A percentile compares a stretch with the other conserved stretches of the same genome.
Evolutionary conservation across 2,797 vertebrate species (phyloP).

Genomic region (Setipinna tenuifilis): DNA sequence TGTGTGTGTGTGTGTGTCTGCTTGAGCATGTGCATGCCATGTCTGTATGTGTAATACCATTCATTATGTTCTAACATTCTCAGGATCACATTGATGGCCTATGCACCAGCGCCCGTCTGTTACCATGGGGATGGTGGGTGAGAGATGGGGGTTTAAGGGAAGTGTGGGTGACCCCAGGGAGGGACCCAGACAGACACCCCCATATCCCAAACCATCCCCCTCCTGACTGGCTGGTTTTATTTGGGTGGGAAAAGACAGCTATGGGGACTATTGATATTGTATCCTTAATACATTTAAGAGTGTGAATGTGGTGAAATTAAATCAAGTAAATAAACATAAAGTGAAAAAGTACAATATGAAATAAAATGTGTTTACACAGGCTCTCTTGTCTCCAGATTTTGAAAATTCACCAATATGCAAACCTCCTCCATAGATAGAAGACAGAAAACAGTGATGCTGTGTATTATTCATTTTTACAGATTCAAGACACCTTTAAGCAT

Average conservation of each 20-base stretch:
- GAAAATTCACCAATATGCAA: neutral
- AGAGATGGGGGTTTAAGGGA: constrained; percentile 13
- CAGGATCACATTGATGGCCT: constrained; percentile 63
- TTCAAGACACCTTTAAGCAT: neutral
- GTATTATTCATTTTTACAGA: neutral
- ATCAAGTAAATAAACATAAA: neutral
- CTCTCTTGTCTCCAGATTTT: neutral
- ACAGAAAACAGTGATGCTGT: neutral
- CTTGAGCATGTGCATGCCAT: constrained; percentile 57
- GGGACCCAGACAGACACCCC: constrained; percentile 51
- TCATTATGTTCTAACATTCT: constrained; percentile 73
- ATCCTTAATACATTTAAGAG: neutral
- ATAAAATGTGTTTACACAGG: neutral
- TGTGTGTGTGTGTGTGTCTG: neutral
- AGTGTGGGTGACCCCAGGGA: constrained; percentile 43
- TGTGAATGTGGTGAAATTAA: neutral
- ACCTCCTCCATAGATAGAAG: neutral
- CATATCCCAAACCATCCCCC: constrained; percentile 6
- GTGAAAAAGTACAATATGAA: neutral
- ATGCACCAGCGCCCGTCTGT: constrained; percentile 70
- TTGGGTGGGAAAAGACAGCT: constrained; percentile 26
- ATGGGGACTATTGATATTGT: neutral
- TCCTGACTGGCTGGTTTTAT: constrained; percentile 19
- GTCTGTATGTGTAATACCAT: constrained; percentile 66
- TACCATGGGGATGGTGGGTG: constrained; percentile 76